These are phyloP conservation scores for Thymallus thymallus DNA, from an alignment of 2,113 vertebrate species.

Conservation along the genomic window DNA sequence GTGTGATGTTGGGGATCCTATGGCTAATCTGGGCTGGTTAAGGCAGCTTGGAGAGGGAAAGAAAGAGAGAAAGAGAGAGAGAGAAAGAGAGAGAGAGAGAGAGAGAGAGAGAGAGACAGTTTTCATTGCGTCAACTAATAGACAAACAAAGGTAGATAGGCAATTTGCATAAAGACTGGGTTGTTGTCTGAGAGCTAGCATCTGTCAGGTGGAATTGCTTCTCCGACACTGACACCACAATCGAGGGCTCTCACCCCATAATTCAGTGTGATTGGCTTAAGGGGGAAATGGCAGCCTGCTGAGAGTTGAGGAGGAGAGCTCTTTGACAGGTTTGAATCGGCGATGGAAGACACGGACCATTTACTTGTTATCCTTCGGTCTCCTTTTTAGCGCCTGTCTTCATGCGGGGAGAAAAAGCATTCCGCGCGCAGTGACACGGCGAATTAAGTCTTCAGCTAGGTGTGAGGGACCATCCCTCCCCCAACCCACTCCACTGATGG, in stretches of 20 bases:
- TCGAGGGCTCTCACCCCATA: conserved; percentile 70
- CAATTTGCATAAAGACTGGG: conserved; percentile 73
- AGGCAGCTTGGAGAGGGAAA: too few species aligned
- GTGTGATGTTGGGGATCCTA: too few species aligned
- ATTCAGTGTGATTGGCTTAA: conserved; percentile 75
- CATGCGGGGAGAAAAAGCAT: conserved; percentile 7
- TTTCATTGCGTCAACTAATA: conserved; percentile 39
- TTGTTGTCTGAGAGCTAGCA: conserved; percentile 73
- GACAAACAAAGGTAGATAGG: conserved; percentile 47
- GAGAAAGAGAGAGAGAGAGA: too few species aligned
- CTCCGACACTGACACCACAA: conserved; percentile 72
- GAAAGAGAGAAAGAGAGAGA: too few species aligned
- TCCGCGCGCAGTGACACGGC: conserved; percentile 49
- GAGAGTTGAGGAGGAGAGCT: conserved; percentile 61
- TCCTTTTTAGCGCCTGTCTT: conserved; percentile 12
- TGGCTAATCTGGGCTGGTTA: neutral
- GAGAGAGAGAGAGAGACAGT: conserved; percentile 33
- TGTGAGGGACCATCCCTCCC: conserved; percentile 9
- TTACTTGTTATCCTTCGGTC: conserved; percentile 70
- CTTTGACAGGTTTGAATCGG: conserved; percentile 64
- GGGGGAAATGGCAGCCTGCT: conserved; percentile 72
- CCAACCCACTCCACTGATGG: too few species aligned
- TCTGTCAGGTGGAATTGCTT: conserved; percentile 75
- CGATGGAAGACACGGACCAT: conserved; percentile 35
- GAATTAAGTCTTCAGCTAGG: conserved; percentile 32